These are phyloP conservation scores for Rhamnusium bicolor DNA, from an alignment of 2,888 invertebrate genomes.

Conservation along the genomic window DNA sequence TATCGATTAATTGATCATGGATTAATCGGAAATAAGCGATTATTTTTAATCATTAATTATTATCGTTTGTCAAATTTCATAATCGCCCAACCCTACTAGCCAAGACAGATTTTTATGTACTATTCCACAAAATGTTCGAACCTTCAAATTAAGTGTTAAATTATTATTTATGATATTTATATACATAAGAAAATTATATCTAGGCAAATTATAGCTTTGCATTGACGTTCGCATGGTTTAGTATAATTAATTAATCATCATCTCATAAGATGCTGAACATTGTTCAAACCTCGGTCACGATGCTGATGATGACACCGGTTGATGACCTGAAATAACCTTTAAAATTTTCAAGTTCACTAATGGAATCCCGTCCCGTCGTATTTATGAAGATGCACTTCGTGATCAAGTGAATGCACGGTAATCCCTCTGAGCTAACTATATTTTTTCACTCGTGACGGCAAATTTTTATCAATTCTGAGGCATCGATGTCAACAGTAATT, in stretches of 20 bases:
- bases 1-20: too few relatives aligned
- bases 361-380: slow-evolving; percentile 44
- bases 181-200: not conserved
- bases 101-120: too few relatives aligned
- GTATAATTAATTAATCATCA: not conserved
- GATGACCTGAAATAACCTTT: slow-evolving; percentile 55
- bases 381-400: slow-evolving; percentile 31
- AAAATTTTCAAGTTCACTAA: slow-evolving; percentile 54
- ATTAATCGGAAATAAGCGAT: too few relatives aligned
- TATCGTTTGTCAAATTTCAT: too few relatives aligned
- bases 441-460: not conserved
- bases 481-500: not conserved
- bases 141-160: not conserved
- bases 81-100: too few relatives aligned
- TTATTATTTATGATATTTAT: not conserved
- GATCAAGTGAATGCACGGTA: slow-evolving; percentile 27
- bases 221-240: not conserved
- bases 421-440: not conserved
- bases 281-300: slow-evolving; percentile 17
- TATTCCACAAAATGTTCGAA: too few relatives aligned
- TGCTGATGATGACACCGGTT: slow-evolving; percentile 23
- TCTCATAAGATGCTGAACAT: not conserved
- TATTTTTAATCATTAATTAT: too few relatives aligned
- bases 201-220: not conserved
- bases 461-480: slow-evolving; percentile 7